Base-by-base conservation (phyloP, 2,113 vertebrate species). In the Bufo gargarizans region DNA sequence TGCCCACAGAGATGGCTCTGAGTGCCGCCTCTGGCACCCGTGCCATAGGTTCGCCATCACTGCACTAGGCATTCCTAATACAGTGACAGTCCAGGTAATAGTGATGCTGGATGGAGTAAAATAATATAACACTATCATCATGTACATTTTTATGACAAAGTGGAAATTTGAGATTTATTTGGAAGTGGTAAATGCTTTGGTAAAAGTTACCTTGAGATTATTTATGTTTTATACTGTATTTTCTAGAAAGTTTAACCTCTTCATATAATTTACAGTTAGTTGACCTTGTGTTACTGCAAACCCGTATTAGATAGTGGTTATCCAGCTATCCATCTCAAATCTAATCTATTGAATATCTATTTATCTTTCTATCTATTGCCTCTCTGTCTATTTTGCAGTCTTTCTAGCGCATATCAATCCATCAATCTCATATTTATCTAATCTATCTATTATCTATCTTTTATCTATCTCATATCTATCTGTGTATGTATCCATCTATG, bases 181-280 rank as follows among this genome's bases (percentile, higher is more conserved):
- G 13, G 20, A 58, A 58, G n/a, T 17, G 14, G 8, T 81, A 81
- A 81, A 81, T 81, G 78, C 78, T 81, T 81, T 81, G 78, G 78
- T 81, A 81, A 81, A 33, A 81, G 58, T 81, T 43, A 81, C 12
- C 4, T 14, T 17, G 55, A 80, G 19, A n/a, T 14, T 7, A 79
- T 80, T 10, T 22, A 11, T n/a, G 33, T 13, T 56, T 6, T 9
- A 5, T 53, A 9, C 53, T 22, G 19, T 78, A 71, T 16, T 33
- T 43, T 14, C 11, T 45, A 45, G 33, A 71, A 61, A 11, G 33
- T 22, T 43, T 81, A 33, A 78, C 56, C 20, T 19, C 19, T 55
- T 79, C 58, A 49, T 11, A 77, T 45, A 79, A 22, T 17, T 79
- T 11, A 81, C 56, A 20, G n/a, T n/a, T 6, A 58, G 20, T 4